Evolutionary conservation across 2,888 invertebrate genomes (phyloP).

Genomic region (Blera fallax): DNA sequence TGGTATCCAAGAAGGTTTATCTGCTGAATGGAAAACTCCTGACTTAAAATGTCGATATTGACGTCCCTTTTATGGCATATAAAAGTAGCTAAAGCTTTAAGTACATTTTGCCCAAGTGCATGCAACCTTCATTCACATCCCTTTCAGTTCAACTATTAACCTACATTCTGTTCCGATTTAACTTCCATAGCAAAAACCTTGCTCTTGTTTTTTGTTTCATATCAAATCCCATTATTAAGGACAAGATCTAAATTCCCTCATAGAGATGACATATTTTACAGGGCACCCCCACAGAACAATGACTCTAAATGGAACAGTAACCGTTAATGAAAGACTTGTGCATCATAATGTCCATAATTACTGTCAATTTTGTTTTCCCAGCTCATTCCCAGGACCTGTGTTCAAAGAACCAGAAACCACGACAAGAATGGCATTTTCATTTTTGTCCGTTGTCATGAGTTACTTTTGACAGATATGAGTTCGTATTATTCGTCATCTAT

Average conservation of each 20-base stretch:
- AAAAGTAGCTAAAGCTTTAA: too few species aligned
- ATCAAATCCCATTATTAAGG: constrained; percentile 2
- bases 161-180: too few species aligned
- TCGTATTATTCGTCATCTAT: neutral
- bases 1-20: too few species aligned
- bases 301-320: constrained; percentile 1
- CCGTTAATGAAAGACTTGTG: constrained; percentile 32
- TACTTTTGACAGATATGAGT: constrained; percentile 11
- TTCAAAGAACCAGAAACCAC: constrained; percentile 1
- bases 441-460: constrained; percentile 10
- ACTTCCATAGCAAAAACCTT: too few species aligned
- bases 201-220: neutral
- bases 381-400: neutral
- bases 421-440: constrained; percentile 3
- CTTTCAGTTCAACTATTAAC: too few species aligned
- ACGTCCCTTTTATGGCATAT: too few species aligned
- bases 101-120: too few species aligned
- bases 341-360: constrained; percentile 42
- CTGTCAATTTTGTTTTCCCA: constrained; percentile 7
- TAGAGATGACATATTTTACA: neutral
- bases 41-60: too few species aligned
- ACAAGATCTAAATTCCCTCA: constrained; percentile 28
- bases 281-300: neutral
- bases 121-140: too few species aligned
- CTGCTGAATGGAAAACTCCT: too few species aligned